Evolutionary conservation across 2,888 invertebrate genomes (phyloP), one percentile per base, ranked within the genome.

Genomic region (Hyppa rectilinea): DNA sequence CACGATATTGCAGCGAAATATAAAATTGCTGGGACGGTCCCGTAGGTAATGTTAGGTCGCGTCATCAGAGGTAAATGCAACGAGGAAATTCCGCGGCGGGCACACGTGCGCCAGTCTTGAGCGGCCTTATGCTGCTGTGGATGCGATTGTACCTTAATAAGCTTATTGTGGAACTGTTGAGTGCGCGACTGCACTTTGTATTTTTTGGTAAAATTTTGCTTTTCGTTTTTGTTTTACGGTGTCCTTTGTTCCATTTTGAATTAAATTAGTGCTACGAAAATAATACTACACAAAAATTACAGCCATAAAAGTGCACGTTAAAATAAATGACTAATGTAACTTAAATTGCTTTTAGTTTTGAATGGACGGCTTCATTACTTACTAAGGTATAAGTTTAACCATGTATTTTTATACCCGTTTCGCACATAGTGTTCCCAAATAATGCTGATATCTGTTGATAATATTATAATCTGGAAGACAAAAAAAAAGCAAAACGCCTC

Each of bases 11-110:
- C 85, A 82, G 85, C 81, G 84, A 88, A 87, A 89, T 91, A 89
- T 86, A 87, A 88, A 88, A 88, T 89, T 85, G 88, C 80, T 61
- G 64, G 71, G 63, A 79, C 80, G 80, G 70, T 82, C 78, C 71
- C 80, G 73, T 73, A 81, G 81, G 88, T 87, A 88, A 88, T 85
- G 79, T 83, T 75, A 66, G 77, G 71, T 73, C 85, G 82, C 84
- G 88, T 91, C 91, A 91, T 91, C 91, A 90, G 87, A 83, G 86
- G 88, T 89, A 90, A 90, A 91, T 92, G 91, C 89, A 87, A 86
- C 88, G 85, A 87, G 88, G 85, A 88, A 89, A 90, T 89, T 88
- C 85, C 88, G 85, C 79, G 82, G 83, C 83, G 84, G 82, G 85
- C 83, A 87, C 85, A 86, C 87, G 87, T 87, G 87, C 83, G 60